Base-by-base conservation (phyloP, 2,888 invertebrate species). In the Nycteola revayana region DNA sequence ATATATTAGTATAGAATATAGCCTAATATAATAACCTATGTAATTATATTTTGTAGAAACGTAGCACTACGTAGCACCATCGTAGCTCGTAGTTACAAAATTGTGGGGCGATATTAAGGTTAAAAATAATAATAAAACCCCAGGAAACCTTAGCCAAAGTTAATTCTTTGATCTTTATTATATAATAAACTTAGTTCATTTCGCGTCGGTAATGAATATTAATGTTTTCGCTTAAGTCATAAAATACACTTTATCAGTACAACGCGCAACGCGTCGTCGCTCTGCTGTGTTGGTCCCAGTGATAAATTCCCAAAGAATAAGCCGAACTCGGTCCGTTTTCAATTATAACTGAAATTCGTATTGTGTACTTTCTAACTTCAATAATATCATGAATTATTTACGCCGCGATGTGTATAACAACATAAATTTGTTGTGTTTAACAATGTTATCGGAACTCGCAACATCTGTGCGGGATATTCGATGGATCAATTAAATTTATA, bases 111-210 rank as follows among this genome's bases (percentile, higher is more conserved):
- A 37, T 45, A 31, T 36, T 36, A 32, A 39, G 49, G 42, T 45
- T 37, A 54, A 60, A 58, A 60, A 57, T 57, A 56, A 48, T 59
- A 67, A 62, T 54, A 58, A 55, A 66, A 68, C 60, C 45, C 43
- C 52, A 46, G 39, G 53, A 60, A 59, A 50, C 55, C 55, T 40
- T 46, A 49, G 47, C 56, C 41, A 59, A 55, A 49, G 56, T 54
- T 52, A 54, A 63, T 75, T 71, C 75, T 80, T 76, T 77, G 83
- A 78, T 82, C 78, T 80, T 78, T 82, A 84, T 80, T 83, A 76
- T 75, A 76, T 76, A 82, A 82, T 85, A 84, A 86, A 87, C 71
- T 86, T 79, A 79, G 80, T 85, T 83, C 80, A 85, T 86, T 86
- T 84, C 62, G 69, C 74, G 58, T 65, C 74, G 61, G 76, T 85